phyloP scores from a whole-genome alignment of 1,140 invertebrate genomes.

The Pseudoatta argentina region DNA sequence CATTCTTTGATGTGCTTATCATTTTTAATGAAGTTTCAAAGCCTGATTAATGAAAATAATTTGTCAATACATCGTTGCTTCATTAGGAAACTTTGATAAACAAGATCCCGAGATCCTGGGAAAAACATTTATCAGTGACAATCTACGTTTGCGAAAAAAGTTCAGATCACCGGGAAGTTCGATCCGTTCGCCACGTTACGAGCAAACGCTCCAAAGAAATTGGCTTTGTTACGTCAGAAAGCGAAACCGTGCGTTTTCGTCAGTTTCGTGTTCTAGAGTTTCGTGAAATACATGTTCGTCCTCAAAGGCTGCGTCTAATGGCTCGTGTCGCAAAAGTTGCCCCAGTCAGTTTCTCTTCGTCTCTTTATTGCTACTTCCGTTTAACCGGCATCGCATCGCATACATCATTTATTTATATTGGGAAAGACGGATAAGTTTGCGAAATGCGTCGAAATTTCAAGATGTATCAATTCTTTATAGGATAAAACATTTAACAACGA shows the following conservation, averaged over 20 bases:
- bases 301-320: conserved; percentile 69
- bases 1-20: background rate
- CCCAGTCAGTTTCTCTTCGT: conserved; percentile 19
- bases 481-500: background rate
- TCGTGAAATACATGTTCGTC: conserved; percentile 54
- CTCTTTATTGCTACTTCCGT: conserved; percentile 23
- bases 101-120: background rate
- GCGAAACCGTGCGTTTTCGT: conserved; percentile 56
- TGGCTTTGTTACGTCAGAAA: conserved; percentile 71
- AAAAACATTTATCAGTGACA: conserved; percentile 20
- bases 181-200: conserved; percentile 62
- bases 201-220: conserved; percentile 61
- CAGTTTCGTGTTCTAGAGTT: conserved; percentile 14
- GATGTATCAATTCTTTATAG: background rate
- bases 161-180: conserved; percentile 55
- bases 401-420: conserved; percentile 34
- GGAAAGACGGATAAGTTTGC: background rate
- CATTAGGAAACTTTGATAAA: conserved; percentile 32
- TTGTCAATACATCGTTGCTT: background rate
- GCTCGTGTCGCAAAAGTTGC: conserved; percentile 62
- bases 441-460: conserved; percentile 8
- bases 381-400: conserved; percentile 17
- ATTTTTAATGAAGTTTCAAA: conserved; percentile 31
- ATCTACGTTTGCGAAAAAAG: conserved; percentile 54
- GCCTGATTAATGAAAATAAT: conserved; percentile 5